Base-by-base conservation (phyloP, 2,888 invertebrate genomes). In the Chrysomela aeneicollis region DNA sequence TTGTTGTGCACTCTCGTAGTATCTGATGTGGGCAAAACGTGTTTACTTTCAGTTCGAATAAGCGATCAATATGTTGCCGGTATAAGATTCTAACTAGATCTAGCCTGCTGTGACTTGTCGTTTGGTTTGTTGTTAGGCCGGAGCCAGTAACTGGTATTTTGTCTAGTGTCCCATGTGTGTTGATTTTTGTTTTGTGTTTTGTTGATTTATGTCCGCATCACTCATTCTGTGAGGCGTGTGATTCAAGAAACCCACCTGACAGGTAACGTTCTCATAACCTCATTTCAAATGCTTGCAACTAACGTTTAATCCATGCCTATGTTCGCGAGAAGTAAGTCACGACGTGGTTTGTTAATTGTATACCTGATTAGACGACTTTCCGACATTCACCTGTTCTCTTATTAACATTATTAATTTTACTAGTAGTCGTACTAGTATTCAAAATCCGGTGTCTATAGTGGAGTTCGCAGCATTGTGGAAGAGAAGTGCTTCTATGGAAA, bases 1-100 rank as follows among this genome's bases (percentile, higher is more conserved):
- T 55, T 61, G 65, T 53, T 37, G 63, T 37, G 42, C 12, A 22
- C 46, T 59, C 63, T 64, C 65, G 63, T 49, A 19, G 53, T 66
- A 61, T 68, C 70, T 66, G 61, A 66, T 68, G 64, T 68, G 63
- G 61, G 54, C 47, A 67, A 63, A 70, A 68, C 68, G 68, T 66
- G 66, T 65, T 64, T 67, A 64, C 6, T 5, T 46, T 17, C 55
- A 30, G 26, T 66, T 50, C 46, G 18, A 32, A 37, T 59, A 30
- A 49, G 52, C 15, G 52, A 61, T 50, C 54, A 30, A 42, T 42
- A 52, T 42, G 37, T 57, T 30, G 26, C 50, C 37, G 35, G 49
- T 52, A 30, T 32, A 47, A 37, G 42, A 50, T 42, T 42, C 35
- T 10, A 15, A 30, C 26, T 18, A 19, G n/a, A 26, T 10, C 52